Percentiles rank a stretch among this genome's conserved stretches.
Evolutionary conservation across 2,797 vertebrate species (phyloP).

Genomic region (Sebastes reedi): DNA sequence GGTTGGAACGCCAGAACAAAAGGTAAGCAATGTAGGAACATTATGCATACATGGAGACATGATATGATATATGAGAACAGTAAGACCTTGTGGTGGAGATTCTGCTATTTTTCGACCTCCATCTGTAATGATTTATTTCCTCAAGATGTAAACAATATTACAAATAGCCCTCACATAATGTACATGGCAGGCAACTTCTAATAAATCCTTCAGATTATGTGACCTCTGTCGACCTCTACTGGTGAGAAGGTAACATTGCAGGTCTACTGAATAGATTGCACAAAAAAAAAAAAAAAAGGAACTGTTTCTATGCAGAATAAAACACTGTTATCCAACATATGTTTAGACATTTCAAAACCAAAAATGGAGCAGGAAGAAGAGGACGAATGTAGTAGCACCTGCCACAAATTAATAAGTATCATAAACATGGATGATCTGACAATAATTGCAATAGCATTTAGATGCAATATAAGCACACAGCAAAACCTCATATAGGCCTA

Average conservation of each 20-base stretch:
- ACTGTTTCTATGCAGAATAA: neutral
- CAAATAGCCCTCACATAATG: neutral
- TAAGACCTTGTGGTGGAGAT: neutral
- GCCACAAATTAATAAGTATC: neutral
- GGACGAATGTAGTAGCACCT: neutral
- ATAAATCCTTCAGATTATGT: neutral
- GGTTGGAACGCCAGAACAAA: neutral
- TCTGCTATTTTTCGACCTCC: neutral
- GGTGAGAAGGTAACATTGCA: neutral
- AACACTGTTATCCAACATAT: neutral
- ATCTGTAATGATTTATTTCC: neutral
- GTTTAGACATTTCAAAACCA: too few species aligned
- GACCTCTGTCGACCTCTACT: slow-evolving; percentile 1
- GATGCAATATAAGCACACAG: neutral
- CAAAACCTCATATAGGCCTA: neutral
- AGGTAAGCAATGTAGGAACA: neutral
- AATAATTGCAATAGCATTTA: neutral
- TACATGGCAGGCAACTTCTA: neutral
- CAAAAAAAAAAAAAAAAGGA: neutral
- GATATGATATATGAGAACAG: neutral
- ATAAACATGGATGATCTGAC: neutral
- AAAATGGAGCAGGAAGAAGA: neutral
- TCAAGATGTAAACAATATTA: neutral
- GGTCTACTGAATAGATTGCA: neutral
- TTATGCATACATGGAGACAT: neutral